Evolutionary conservation across 2,888 invertebrate species (phyloP), one percentile per base, ranked within the genome.

Genomic region (Anthrax anthrax): DNA sequence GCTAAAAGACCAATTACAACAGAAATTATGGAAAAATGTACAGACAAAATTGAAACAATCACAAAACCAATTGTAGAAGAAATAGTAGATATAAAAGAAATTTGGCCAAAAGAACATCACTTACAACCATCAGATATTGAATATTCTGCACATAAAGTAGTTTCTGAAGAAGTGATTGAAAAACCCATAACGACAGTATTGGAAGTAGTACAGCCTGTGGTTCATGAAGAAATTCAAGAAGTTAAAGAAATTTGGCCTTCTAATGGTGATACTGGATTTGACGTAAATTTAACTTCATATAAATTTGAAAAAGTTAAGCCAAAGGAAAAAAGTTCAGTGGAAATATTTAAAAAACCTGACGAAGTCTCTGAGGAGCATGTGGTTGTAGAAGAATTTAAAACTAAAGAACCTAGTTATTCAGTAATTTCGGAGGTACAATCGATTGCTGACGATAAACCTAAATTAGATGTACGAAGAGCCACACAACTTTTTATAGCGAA

Each of bases 51-150:
- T n/a, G n/a, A n/a, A n/a, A n/a, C n/a, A n/a, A n/a, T n/a, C n/a
- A 34, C 40, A 46, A 38, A 38, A 49, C 27, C 45, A 14, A 39
- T 42, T 9, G 27, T 43, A 29, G 40, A 41, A 37, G 50, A 51
- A 8, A 43, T 65, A 9, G 60, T 64, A 56, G 55, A 67, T 51
- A 59, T 69, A 45, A 50, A 56, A 38, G 60, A 65, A 19, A 67
- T 69, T 54, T 69, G 68, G 68, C 68, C 68, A 41, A 47, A 55
- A 40, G 56, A 64, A 52, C 63, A 66, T 53, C 63, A 66, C 51
- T 52, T 67, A 40, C 51, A 53, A 47, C 52, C 60, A 43, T 58
- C 60, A 43, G 55, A 59, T 39, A 65, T 65, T 55, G 63, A 63
- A 46, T 60, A 61, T 52, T 66, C 66, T 18, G 55, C 58, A 32